Evolutionary conservation across 2,113 vertebrate genomes (phyloP), one percentile per base, ranked within the genome.

Genomic region (Sapajus apella): DNA sequence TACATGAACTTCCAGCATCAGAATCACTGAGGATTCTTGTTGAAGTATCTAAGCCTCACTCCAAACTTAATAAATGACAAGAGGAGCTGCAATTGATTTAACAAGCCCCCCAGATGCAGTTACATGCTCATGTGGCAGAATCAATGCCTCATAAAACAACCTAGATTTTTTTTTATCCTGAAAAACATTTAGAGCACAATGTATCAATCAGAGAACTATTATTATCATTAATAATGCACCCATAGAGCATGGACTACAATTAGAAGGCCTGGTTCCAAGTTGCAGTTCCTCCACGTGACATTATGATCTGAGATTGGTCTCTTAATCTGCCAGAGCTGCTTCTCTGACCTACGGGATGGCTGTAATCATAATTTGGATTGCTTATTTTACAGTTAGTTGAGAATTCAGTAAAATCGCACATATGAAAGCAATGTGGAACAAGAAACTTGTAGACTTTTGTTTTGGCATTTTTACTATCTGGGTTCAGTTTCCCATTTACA

Each of bases 401-500:
- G 52, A 92, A 50, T 20, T 37, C 8, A 94, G 45, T 86, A 32
- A 91, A 82, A 72, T 18, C 30, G 21, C 2, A 37, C 11, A 43
- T 3, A 45, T 11, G 37, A 40, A 30, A 89, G 21, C 68, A 90
- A 40, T 64, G 56, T 86, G 77, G 86, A 82, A 84, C 37, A 94
- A 55, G 6, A 50, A 72, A 72, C 37, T 86, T 40, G 3, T 14
- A 61, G 10, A 55, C 40, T 88, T 96, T 95, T 23, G 14, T 83
- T 85, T 84, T 56, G 40, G 2, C 40, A 84, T n/a, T 92, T 85
- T 70, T 80, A 43, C 23, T 37, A 21, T 17, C 35, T n/a, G 25
- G 23, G 79, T 17, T 89, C n/a, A 21, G n/a, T 89, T 83, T 82
- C 72, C 55, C 30, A 68, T 58, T 92, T 96, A 64, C 45, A 95